These are phyloP conservation scores for Oxyteleia sp. DNA, from an alignment of 2,888 invertebrate genomes.

Conservation along the genomic window DNA sequence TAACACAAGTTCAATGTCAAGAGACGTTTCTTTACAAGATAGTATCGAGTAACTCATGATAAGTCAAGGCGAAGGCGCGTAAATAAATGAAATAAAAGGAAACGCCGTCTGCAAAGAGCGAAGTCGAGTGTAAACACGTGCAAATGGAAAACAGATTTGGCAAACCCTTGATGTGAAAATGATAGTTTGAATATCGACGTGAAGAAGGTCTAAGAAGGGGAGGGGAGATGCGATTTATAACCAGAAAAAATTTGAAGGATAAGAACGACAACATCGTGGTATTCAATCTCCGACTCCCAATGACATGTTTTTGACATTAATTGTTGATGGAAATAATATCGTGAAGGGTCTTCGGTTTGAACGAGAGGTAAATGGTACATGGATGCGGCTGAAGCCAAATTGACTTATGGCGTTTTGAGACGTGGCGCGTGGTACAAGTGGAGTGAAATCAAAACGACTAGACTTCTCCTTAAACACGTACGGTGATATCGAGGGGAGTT, in stretches of 20 bases:
- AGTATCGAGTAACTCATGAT: slow-evolving; percentile 9
- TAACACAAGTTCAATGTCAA: slow-evolving; percentile 25
- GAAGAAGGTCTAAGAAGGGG: too few species aligned
- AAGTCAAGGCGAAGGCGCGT: slow-evolving; percentile 9
- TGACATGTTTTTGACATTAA: slow-evolving; percentile 19
- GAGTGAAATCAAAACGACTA: slow-evolving; percentile 27
- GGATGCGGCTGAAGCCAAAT: slow-evolving; percentile 21
- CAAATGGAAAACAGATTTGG: not conserved
- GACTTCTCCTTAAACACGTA: slow-evolving; percentile 23
- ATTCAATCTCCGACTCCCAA: slow-evolving; percentile 9
- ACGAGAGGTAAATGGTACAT: slow-evolving; percentile 26
- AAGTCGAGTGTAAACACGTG: not conserved
- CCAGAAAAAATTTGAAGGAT: slow-evolving; percentile 1
- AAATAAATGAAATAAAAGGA: not conserved
- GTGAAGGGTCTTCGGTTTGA: slow-evolving; percentile 1
- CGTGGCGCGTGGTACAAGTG: not conserved
- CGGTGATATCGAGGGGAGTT: slow-evolving; percentile 3
- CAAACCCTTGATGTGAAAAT: not conserved
- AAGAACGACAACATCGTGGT: not conserved
- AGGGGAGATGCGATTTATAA: too few species aligned
- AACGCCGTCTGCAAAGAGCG: not conserved
- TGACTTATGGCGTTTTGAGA: slow-evolving; percentile 23
- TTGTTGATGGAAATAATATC: slow-evolving; percentile 18
- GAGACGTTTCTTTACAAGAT: not conserved
- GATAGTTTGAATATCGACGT: not conserved